Evolutionary conservation across 2,113 vertebrate genomes (phyloP), one percentile per base, ranked within the genome.

Genomic region (Cnemophilus loriae): DNA sequence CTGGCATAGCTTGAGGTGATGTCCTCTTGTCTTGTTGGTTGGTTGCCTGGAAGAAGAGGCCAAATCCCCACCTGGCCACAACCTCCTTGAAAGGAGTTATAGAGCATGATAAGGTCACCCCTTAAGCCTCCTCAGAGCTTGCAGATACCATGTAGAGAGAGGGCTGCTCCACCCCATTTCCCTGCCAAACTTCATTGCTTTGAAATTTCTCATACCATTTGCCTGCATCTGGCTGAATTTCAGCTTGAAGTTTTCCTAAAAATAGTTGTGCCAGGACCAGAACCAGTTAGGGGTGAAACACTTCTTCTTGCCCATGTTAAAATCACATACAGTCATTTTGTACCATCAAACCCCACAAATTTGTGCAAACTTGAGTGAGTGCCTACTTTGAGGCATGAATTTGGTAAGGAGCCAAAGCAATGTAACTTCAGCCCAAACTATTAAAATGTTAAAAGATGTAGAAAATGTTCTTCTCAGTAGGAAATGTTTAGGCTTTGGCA

Each of bases 1-100:
- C 16, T 46, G 30, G 47, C 47, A 53, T 26, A 27, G n/a, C 21
- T 47, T 35, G 16, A 35, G 46, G 39, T 44, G 23, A 16, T 74
- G 60, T 39, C 20, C 23, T 33, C 57, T 35, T 63, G 44, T 23
- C 7, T 0, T 47, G 39, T 46, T 2, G 0, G 0, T 20, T 46
- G n/a, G 39, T 14, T 74, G 24, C 28, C 10, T 60, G 55, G 24
- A 10, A 47, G 70, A 55, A 69, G n/a, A 55, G 21, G 9, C 26
- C 24, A 8, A 8, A 8, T 46, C 47, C 20, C 18, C 18, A 47
- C 28, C 15, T 49, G 30, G 9, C 41, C 35, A 27, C 30, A 55
- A 15, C 14, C 30, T 83, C 55, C 1, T 4, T 61, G 41, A 21
- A 55, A 27, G 30, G 55, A 76, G 16, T 6, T 69, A 16, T 16